Conservation (phyloP, 2,113 vertebrate species). For the Scomber japonicus region DNA sequence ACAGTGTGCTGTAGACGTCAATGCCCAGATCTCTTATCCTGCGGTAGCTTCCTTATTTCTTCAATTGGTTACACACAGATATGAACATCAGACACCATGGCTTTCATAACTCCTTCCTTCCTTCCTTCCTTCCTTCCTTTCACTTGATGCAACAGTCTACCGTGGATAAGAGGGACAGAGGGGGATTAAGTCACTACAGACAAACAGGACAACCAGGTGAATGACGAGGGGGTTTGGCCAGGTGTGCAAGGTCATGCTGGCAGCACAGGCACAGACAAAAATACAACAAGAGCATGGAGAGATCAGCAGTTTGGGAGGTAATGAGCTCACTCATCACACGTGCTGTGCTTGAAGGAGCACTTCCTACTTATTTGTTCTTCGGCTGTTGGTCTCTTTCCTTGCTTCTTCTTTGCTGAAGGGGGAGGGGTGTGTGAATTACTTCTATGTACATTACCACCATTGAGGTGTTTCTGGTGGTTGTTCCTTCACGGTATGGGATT, state of each 20-base stretch:
- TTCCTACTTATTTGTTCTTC: slow-evolving; percentile 45
- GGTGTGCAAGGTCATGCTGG: slow-evolving; percentile 77
- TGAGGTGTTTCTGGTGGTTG: slow-evolving; percentile 22
- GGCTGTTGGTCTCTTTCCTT: slow-evolving; percentile 37
- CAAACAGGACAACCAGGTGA: slow-evolving; percentile 53
- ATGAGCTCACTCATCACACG: slow-evolving; percentile 31
- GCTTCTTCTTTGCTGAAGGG: slow-evolving; percentile 24
- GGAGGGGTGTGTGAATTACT: slow-evolving; percentile 13
- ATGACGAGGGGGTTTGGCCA: slow-evolving; percentile 25
- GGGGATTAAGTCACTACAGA: slow-evolving; percentile 41
- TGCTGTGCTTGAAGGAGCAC: slow-evolving; percentile 33
- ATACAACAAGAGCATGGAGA: slow-evolving; percentile 58
- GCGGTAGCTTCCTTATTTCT: slow-evolving; percentile 46
- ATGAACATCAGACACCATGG: slow-evolving; percentile 31
- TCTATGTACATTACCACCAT: slow-evolving; percentile 64
- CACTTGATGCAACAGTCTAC: slow-evolving; percentile 5
- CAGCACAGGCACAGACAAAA: slow-evolving; percentile 68
- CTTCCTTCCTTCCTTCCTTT: slow-evolving; percentile 21
- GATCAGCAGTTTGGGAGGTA: slow-evolving; percentile 40
- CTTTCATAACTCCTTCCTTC: slow-evolving; percentile 28
- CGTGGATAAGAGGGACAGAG: slow-evolving; percentile 7
- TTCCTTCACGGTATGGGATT: slow-evolving; percentile 22
- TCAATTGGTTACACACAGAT: not conserved
- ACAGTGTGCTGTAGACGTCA: slow-evolving; percentile 16
- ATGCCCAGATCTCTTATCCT: slow-evolving; percentile 1